These are phyloP conservation scores for Anoncus sp. DNA, from an alignment of 2,888 invertebrate species.

Conservation along the genomic window DNA sequence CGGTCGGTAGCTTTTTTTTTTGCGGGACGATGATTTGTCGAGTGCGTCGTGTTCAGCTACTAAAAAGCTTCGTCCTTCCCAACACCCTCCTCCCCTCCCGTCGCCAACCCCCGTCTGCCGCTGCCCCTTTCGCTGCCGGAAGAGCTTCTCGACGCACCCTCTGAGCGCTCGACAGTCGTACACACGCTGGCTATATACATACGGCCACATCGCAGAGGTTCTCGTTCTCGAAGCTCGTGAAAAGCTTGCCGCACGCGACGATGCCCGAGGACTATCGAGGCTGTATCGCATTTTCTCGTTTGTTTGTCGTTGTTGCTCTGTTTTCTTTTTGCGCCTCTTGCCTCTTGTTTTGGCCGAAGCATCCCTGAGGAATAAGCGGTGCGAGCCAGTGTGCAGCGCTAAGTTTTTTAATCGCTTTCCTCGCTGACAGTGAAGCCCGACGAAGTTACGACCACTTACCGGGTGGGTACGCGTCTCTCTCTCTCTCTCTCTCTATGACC, in stretches of 20 bases:
- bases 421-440: constrained; percentile 66
- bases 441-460: constrained; percentile 68
- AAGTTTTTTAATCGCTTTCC: constrained; percentile 64
- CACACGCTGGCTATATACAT: neutral
- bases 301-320: constrained; percentile 20
- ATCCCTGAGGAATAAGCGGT: constrained; percentile 27
- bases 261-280: neutral
- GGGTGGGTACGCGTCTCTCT: constrained; percentile 33
- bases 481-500: constrained; percentile 34
- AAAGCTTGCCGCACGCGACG: constrained; percentile 56
- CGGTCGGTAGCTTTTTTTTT: constrained; percentile 62
- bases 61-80: constrained; percentile 61
- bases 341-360: constrained; percentile 35
- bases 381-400: constrained; percentile 24
- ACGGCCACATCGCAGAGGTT: constrained; percentile 20
- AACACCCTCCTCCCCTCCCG: constrained; percentile 18
- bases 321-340: constrained; percentile 12
- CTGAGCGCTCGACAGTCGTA: constrained; percentile 24
- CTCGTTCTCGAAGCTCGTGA: constrained; percentile 41
- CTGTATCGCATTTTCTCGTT: constrained; percentile 28
- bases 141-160: constrained; percentile 50
- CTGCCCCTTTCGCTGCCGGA: constrained; percentile 15
- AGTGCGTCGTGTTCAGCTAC: constrained; percentile 70
- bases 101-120: constrained; percentile 34
- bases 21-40: constrained; percentile 73